Conservation (phyloP, 2,113 vertebrate species). For the Caretta caretta region DNA sequence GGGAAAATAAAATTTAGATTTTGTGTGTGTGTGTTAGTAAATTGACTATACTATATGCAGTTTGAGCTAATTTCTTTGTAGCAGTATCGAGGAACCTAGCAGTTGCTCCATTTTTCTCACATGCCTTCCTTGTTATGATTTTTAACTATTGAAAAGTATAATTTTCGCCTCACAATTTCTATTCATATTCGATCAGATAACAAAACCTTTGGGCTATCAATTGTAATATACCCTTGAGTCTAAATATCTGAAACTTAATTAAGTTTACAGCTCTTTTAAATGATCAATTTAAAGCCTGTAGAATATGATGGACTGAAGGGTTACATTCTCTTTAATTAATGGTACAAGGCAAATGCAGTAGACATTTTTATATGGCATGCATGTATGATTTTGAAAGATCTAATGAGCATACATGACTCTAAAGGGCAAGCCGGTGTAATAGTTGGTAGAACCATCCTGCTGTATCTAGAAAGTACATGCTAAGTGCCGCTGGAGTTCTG, state of each 20-base stretch:
- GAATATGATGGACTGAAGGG: not conserved
- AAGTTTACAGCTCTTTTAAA: not conserved
- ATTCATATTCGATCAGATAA: not conserved
- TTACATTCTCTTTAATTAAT: not conserved
- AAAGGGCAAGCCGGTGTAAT: not conserved
- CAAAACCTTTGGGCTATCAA: not conserved
- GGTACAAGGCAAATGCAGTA: not conserved
- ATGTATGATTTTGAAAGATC: not conserved
- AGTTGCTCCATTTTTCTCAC: not conserved
- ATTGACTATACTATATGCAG: not conserved
- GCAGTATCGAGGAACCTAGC: not conserved
- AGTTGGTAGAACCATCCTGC: not conserved
- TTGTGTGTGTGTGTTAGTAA: not conserved
- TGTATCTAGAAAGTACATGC: not conserved
- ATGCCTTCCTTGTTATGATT: not conserved
- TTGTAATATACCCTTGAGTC: not conserved
- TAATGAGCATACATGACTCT: not conserved
- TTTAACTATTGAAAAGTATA: not conserved
- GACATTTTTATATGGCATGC: not conserved
- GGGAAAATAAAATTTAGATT: not conserved
- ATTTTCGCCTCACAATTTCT: not conserved
- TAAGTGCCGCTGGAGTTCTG: fast-evolving
- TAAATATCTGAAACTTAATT: not conserved
- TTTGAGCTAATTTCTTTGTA: not conserved
- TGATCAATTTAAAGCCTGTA: not conserved